Evolutionary conservation across 2,113 vertebrate genomes (phyloP), one percentile per base, ranked within the genome.

Genomic region (Euleptes europaea): DNA sequence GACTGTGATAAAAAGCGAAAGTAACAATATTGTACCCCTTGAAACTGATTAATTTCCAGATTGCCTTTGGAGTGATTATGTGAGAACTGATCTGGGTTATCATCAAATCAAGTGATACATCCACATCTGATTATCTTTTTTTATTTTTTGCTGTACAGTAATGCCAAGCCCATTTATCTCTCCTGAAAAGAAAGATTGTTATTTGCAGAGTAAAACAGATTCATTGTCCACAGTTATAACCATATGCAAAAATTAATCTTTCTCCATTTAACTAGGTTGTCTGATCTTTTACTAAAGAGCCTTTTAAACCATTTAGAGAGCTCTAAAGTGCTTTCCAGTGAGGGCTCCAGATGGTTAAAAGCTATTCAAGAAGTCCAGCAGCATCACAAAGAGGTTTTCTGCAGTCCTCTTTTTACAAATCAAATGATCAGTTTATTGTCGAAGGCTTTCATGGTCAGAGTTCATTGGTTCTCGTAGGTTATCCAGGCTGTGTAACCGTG

Each of bases 281-380:
- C 11, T 88, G 80, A 85, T 72, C 13, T 91, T 84, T 73, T 19
- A 70, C 42, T 71, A 26, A 51, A 72, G 10, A 35, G 82, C 11
- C 1, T 2, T 86, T 78, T 40, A 40, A 70, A 40, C 54, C 10
- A 40, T 33, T 4, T 54, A 60, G 21, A 81, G 33, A 85, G 73
- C 33, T 31, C 5, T 85, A 69, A 77, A 40, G 1, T 67, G 69
- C 40, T 86, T 92, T 75, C 4, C 72, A 33, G 3, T 82, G 60
- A 73, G 12, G 5, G 72, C 89, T 92, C 49, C 19, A 74, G 40
- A 83, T 89, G 14, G 15, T 65, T 73, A 81, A 5, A 15, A 40
- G 28, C 71, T 85, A 60, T 89, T 81, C 2, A 38, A 44, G 77
- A 31, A 65, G 38, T 65, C 70, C 3, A 42, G 42, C 71, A 80